These are phyloP conservation scores for Idaea dimidiata DNA, from an alignment of 2,888 invertebrate genomes.

Conservation along the genomic window DNA sequence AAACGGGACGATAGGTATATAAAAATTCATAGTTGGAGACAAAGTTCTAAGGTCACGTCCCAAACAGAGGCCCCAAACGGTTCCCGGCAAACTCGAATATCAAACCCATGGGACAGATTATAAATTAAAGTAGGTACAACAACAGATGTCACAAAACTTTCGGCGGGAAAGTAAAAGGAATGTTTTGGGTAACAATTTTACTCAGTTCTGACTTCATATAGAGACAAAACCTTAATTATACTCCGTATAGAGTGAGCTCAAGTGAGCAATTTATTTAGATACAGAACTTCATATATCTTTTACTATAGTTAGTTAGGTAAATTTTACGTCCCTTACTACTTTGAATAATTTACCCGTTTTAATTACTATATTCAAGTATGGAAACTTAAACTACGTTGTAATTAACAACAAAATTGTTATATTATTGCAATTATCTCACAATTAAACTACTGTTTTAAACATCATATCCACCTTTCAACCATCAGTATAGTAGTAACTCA, in stretches of 20 bases:
- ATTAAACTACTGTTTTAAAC: too few relatives aligned
- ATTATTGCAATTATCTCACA: too few relatives aligned
- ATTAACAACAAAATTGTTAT: too few relatives aligned
- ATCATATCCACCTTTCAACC: constrained; percentile 2
- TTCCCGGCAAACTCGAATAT: constrained; percentile 48
- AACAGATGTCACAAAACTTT: constrained; percentile 6
- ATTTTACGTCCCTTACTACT: too few relatives aligned
- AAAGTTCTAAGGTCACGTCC: constrained; percentile 60
- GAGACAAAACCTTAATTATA: neutral
- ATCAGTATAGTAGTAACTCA: constrained; percentile 8
- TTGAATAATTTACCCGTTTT: too few relatives aligned
- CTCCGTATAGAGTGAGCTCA: too few relatives aligned
- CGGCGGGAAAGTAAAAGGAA: neutral
- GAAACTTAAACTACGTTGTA: too few relatives aligned
- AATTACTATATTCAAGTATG: too few relatives aligned
- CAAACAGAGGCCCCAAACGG: constrained; percentile 11
- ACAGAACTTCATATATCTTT: too few relatives aligned
- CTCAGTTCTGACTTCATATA: neutral
- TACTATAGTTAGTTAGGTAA: too few relatives aligned
- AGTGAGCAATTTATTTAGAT: too few relatives aligned
- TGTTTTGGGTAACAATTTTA: neutral
- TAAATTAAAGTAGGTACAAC: constrained; percentile 11
- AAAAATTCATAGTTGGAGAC: constrained; percentile 29
- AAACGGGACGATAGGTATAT: constrained; percentile 18
- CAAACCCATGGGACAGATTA: constrained; percentile 41